These are phyloP conservation scores for Cistogaster globosa DNA, from an alignment of 2,888 invertebrate species.

Conservation along the genomic window DNA sequence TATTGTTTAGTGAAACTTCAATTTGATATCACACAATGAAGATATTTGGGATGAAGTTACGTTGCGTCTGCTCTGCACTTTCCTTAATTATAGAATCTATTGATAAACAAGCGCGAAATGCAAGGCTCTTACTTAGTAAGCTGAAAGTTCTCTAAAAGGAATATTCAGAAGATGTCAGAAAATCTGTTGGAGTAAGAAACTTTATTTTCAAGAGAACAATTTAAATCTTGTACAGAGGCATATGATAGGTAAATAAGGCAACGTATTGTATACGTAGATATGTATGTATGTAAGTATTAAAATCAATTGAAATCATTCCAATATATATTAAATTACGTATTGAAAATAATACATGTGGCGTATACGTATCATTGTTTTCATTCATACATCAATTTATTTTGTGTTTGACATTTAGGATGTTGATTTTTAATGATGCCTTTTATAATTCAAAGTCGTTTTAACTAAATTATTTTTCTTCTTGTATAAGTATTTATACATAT, in stretches of 20 bases:
- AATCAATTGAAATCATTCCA: conserved; percentile 47
- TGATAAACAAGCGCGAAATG: too few relatives aligned
- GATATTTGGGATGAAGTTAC: too few relatives aligned
- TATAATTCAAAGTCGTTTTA: too few relatives aligned
- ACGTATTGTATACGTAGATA: too few relatives aligned
- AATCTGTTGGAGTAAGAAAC: neutral
- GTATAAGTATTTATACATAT: neutral
- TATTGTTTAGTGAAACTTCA: too few relatives aligned
- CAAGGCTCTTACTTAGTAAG: too few relatives aligned
- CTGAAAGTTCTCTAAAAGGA: too few relatives aligned
- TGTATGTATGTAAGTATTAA: conserved; percentile 2
- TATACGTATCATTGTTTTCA: conserved; percentile 27
- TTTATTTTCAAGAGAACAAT: neutral
- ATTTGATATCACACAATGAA: too few relatives aligned
- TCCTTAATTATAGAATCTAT: too few relatives aligned
- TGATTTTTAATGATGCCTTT: too few relatives aligned
- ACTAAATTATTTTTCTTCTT: neutral
- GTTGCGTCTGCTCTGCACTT: too few relatives aligned
- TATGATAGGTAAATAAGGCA: conserved; percentile 21
- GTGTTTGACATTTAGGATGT: neutral
- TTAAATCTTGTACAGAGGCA: neutral
- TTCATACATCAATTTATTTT: neutral
- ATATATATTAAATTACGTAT: neutral
- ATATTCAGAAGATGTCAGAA: too few relatives aligned
- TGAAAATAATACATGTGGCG: conserved; percentile 8